These are phyloP conservation scores for Heliconius cydno DNA, from an alignment of 2,888 invertebrate genomes.

Conservation along the genomic window DNA sequence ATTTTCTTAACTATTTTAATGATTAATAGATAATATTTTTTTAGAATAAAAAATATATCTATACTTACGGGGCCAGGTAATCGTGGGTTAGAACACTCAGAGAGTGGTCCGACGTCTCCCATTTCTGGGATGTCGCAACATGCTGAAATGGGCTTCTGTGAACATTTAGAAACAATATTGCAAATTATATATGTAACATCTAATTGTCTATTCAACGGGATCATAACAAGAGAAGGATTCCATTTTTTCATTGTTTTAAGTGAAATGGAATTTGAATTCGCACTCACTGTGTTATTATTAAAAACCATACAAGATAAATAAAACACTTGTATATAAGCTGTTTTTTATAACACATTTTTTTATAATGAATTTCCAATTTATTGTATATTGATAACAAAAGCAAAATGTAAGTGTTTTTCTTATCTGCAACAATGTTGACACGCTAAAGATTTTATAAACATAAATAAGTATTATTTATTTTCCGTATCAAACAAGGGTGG, in stretches of 20 bases:
- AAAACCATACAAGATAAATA: neutral
- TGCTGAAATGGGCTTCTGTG: conserved; percentile 75
- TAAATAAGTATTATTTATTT: neutral
- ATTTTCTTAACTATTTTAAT: no score
- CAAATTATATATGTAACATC: neutral
- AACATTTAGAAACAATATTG: neutral
- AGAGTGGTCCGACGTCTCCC: conserved; percentile 63
- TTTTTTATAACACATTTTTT: neutral
- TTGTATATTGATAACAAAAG: no score
- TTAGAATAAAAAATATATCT: neutral
- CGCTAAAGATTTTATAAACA: neutral
- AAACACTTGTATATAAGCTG: neutral
- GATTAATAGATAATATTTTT: no score
- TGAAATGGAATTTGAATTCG: neutral
- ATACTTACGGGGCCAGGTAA: conserved; percentile 68
- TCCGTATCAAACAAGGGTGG: no score
- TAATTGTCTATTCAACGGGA: neutral
- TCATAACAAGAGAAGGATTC: neutral
- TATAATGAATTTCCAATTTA: no score
- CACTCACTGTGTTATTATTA: neutral
- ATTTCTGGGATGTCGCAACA: conserved; percentile 78
- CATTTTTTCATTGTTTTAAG: neutral
- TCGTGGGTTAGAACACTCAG: conserved; percentile 69
- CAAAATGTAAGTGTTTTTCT: no score
- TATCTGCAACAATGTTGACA: neutral